Evolutionary conservation across 2,797 vertebrate genomes (phyloP).

Genomic region (Odontamblyopus rebecca): DNA sequence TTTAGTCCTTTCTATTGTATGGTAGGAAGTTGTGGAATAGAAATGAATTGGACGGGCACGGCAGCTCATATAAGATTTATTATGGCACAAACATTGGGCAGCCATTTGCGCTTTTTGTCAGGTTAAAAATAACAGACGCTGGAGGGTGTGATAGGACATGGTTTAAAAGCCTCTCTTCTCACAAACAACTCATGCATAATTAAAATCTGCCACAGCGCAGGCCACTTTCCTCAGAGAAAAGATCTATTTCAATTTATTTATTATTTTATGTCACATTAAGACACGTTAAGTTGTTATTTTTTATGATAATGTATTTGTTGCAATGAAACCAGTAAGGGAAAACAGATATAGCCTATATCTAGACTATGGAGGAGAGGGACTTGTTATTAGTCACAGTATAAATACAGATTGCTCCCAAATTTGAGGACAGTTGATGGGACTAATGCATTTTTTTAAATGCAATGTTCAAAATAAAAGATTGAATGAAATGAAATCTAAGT

Average conservation of each 20-base stretch:
- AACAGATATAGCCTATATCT: neutral
- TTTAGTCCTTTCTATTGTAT: neutral
- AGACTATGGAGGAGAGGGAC: neutral
- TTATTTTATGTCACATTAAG: neutral
- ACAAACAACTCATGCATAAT: neutral
- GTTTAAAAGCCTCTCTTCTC: constrained; percentile 18
- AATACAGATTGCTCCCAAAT: no score
- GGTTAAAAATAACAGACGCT: constrained; percentile 30
- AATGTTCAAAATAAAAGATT: no score
- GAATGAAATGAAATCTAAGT: no score
- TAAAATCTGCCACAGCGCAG: neutral
- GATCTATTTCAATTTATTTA: neutral
- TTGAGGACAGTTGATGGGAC: no score
- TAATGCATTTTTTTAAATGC: no score
- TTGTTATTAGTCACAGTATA: neutral
- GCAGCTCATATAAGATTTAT: constrained; percentile 4
- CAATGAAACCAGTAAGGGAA: neutral
- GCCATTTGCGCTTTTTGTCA: constrained; percentile 22
- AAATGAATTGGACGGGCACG: neutral
- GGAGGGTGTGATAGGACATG: constrained; percentile 30
- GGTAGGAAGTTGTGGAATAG: neutral
- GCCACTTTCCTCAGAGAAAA: neutral
- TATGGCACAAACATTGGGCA: neutral
- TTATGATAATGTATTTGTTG: neutral
- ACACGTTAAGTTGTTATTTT: neutral